Evolutionary conservation across 1,140 invertebrate genomes (phyloP).

Genomic region (Atta cephalotes): DNA sequence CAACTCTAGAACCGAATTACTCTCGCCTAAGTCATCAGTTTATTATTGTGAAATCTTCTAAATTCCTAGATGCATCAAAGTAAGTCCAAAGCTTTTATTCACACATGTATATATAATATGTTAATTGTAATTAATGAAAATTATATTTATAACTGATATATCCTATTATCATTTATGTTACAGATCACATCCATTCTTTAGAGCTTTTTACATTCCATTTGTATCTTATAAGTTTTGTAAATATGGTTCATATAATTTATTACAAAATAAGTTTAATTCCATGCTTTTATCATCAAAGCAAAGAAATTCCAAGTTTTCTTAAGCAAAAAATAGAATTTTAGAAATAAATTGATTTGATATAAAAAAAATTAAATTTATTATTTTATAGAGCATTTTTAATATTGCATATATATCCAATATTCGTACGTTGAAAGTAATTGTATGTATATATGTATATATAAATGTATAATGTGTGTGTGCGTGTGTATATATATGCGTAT

Average conservation of each 20-base stretch:
- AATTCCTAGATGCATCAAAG: constrained; percentile 93
- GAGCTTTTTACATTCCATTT: constrained; percentile 96
- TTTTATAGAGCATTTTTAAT: constrained; percentile 10
- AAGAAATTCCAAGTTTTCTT: constrained; percentile 72
- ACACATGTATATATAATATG: background rate
- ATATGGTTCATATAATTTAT: constrained; percentile 93
- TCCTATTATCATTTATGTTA: constrained; percentile 71
- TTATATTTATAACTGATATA: constrained; percentile 20
- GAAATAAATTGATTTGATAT: constrained; percentile 8
- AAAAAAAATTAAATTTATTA: constrained; percentile 23
- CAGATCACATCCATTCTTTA: constrained; percentile 92
- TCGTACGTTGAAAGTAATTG: background rate
- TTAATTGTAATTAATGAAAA: background rate
- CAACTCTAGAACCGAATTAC: constrained; percentile 93
- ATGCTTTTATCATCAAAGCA: constrained; percentile 69
- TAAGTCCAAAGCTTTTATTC: constrained; percentile 77
- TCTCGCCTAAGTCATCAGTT: constrained; percentile 90
- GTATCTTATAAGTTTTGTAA: constrained; percentile 90
- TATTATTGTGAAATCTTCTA: constrained; percentile 90
- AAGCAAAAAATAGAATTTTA: constrained; percentile 51
- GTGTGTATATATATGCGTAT: no score
- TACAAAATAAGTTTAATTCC: constrained; percentile 88
- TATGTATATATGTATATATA: background rate
- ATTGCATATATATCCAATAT: constrained; percentile 3
- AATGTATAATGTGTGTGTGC: no score